Evolutionary conservation across 2,113 vertebrate species (phyloP), one percentile per base, ranked within the genome.

Genomic region (Cyprinodon brontotheroides): DNA sequence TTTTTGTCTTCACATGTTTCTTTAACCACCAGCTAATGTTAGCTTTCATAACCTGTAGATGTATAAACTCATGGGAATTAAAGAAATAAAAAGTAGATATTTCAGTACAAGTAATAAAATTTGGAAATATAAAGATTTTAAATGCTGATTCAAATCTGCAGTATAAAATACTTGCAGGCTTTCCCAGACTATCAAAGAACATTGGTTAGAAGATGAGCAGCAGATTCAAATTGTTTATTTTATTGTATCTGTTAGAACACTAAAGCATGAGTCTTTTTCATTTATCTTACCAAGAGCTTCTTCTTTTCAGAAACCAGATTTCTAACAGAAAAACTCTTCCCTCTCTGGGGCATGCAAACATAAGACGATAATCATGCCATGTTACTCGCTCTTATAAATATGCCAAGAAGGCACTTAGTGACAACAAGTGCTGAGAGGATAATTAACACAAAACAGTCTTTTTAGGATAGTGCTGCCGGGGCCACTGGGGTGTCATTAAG

Each of bases 381-480:
- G 50, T 72, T 66, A 61, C 80, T 15, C 11, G 17, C 62, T 47
- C 76, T 80, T 68, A 74, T 78, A 86, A 83, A 90, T 85, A 70
- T 74, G 65, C 82, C 82, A 86, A 82, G 84, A 66, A 48, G 76
- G 65, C 57, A 65, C 79, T 83, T 65, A 7, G 20, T 13, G 77
- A 65, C 73, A 83, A 80, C 77, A 78, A 87, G 72, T 83, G 77
- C 47, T 61, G 74, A 63, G 70, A 75, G 82, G 68, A 85, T 80
- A 83, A 87, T 87, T 87, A 79, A 80, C 53, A 65, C 72, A 75
- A 78, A 87, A 62, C 59, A 15, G 57, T 61, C 22, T 81, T 79
- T 87, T 85, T 75, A 38, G 22, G 57, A 41, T 65, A 2, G 0
- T 38, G 41, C 70, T 29, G 2, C 20, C 12, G 50, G 76, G 68